phyloP scores from a whole-genome alignment of 1,140 invertebrate species.

The Mizuhopecten yessoensis region DNA sequence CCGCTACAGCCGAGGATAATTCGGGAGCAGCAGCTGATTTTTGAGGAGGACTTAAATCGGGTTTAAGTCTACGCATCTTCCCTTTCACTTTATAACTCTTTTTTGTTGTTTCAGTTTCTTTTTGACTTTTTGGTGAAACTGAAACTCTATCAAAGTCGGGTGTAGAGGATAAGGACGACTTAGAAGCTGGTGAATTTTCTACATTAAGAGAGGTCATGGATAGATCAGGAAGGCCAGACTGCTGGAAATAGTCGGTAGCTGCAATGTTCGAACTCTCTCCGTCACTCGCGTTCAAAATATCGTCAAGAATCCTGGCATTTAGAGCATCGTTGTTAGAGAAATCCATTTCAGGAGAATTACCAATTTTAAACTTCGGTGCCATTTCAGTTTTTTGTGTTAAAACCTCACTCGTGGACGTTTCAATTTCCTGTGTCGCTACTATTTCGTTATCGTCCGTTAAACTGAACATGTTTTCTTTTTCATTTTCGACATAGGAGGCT shows the following conservation, averaged over 20 bases:
- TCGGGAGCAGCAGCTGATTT: conserved; percentile 58
- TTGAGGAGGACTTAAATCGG: conserved; percentile 60
- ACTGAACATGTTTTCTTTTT: conserved; percentile 36
- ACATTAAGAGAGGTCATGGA: background rate
- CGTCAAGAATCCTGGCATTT: conserved; percentile 5
- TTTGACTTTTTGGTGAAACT: background rate
- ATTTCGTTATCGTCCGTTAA: background rate
- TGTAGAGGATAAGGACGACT: background rate
- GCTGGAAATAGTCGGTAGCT: background rate
- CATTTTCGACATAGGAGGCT: conserved; percentile 55
- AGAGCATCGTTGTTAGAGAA: background rate
- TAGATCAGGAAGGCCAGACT: background rate
- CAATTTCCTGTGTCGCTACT: background rate
- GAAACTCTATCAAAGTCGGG: background rate
- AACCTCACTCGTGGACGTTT: background rate
- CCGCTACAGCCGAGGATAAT: conserved; percentile 67
- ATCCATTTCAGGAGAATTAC: background rate
- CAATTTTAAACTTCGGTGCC: background rate
- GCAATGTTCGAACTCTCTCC: background rate
- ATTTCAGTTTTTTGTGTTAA: background rate
- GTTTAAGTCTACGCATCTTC: conserved; percentile 56
- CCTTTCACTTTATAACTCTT: conserved; percentile 40
- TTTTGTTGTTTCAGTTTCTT: background rate
- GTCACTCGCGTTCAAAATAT: conserved; percentile 17
- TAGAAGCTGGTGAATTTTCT: conserved; percentile 32